phyloP scores from a whole-genome alignment of 2,113 vertebrate species.

The Plestiodon gilberti region DNA sequence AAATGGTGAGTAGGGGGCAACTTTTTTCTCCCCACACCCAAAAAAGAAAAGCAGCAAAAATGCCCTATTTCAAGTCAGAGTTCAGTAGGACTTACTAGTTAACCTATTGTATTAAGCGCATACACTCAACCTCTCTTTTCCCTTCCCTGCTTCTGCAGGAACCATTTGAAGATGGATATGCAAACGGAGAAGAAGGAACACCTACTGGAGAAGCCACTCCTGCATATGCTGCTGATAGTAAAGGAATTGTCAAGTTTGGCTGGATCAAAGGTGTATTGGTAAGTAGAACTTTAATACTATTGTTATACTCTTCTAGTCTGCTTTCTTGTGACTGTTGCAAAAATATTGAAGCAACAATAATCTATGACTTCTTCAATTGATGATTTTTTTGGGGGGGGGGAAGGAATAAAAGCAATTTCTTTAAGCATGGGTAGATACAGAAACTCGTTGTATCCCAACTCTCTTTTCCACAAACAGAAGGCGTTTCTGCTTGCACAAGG shows the following conservation, averaged over 20 bases:
- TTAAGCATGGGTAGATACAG: not conserved
- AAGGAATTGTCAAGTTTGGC: slow-evolving; percentile 96
- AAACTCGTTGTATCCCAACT: not conserved
- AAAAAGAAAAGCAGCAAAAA: no score
- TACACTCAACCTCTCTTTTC: not conserved
- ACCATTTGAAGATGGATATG: slow-evolving; percentile 96
- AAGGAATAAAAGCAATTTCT: not conserved
- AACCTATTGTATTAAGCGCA: not conserved
- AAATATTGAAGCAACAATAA: not conserved
- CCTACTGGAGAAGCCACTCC: slow-evolving; percentile 89
- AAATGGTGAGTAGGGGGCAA: no score
- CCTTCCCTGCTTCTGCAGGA: slow-evolving; percentile 75
- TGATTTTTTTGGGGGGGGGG: not conserved
- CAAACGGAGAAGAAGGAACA: slow-evolving; percentile 93
- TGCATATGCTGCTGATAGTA: slow-evolving; percentile 86
- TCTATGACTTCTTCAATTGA: not conserved
- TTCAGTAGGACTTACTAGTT: not conserved
- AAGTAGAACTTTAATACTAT: slow-evolving; percentile 59
- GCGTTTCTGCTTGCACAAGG: no score
- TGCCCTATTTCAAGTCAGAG: not conserved
- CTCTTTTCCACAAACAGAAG: no score
- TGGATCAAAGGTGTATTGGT: slow-evolving; percentile 99
- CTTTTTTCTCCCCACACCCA: no score
- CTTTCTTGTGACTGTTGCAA: not conserved
- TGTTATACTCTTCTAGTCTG: not conserved